These are phyloP conservation scores for Drosophila tanythrix DNA, from an alignment of 2,888 invertebrate genomes.

Conservation along the genomic window DNA sequence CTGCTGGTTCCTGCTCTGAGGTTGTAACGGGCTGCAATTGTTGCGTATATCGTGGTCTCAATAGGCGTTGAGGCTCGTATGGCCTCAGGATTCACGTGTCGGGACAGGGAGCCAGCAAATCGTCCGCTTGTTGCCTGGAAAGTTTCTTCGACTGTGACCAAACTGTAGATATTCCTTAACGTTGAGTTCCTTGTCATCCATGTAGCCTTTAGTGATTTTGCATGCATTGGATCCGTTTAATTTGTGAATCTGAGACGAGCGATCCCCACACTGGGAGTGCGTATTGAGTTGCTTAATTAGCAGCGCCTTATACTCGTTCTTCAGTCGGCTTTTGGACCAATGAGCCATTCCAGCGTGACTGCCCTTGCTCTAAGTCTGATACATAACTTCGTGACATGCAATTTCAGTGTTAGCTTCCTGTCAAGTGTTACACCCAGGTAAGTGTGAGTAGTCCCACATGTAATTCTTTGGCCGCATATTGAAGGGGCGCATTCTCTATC, in stretches of 20 bases:
- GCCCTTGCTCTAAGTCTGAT: no score
- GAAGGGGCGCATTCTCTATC: no score
- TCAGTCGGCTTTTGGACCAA: neutral
- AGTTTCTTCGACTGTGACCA: neutral
- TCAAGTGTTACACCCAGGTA: no score
- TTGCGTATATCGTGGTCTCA: no score
- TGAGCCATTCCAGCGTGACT: neutral
- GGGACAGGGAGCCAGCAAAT: neutral
- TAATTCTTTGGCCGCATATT: no score
- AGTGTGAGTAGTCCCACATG: no score
- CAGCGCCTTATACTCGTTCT: neutral
- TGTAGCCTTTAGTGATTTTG: neutral
- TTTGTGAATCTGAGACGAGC: neutral
- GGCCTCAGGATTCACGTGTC: no score
- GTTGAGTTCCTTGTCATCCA: neutral
- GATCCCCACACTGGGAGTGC: neutral
- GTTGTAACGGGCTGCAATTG: no score
- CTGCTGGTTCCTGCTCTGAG: no score
- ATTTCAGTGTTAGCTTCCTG: no score
- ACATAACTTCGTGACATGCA: no score
- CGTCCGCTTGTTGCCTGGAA: neutral
- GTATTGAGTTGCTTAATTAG: neutral
- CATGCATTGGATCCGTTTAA: neutral
- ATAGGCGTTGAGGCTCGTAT: no score
- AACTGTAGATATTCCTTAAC: neutral